Evolutionary conservation across 1,140 invertebrate genomes (phyloP).

Genomic region (Campodea augens): DNA sequence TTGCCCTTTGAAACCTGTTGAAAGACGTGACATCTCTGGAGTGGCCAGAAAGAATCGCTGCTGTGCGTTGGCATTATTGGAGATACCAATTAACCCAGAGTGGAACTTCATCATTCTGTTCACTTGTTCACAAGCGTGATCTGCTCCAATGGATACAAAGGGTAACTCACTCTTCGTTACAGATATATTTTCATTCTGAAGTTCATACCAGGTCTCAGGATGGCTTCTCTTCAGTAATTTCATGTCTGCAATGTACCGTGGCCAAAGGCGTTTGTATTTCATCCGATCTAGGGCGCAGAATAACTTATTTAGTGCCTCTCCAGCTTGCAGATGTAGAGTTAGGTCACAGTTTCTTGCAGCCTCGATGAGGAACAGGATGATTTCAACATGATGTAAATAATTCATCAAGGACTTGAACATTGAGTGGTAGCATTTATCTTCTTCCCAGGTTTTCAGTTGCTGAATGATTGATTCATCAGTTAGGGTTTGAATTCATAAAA

Average conservation of each 20-base stretch:
- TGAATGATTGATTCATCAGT: too few relatives aligned
- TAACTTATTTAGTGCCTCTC: conserved; percentile 9
- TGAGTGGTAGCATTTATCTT: conserved; percentile 3
- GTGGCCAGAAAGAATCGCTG: conserved; percentile 3
- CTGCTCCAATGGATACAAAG: conserved; percentile 3
- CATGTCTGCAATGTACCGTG: conserved; percentile 1
- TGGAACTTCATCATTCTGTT: conserved; percentile 3
- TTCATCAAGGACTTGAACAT: conserved; percentile 11
- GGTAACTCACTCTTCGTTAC: background rate
- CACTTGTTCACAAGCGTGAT: conserved; percentile 2
- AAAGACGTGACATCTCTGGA: background rate
- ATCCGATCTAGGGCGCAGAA: conserved; percentile 6
- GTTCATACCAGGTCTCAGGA: background rate
- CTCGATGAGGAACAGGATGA: conserved; percentile 8
- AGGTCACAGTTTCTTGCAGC: conserved; percentile 6
- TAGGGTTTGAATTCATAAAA: too few relatives aligned
- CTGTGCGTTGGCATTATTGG: conserved; percentile 2
- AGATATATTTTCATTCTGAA: background rate
- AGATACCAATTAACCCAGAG: conserved; percentile 2
- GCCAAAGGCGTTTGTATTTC: conserved; percentile 7
- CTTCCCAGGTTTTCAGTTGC: too few relatives aligned
- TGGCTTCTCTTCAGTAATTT: background rate
- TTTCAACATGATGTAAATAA: conserved; percentile 8
- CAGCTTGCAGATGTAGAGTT: conserved; percentile 7
- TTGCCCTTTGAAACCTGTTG: background rate